Percentiles rank a stretch among this genome's conserved stretches.
phyloP scores from a whole-genome alignment of 2,888 invertebrate species.

The Nematopogon swammerdamellus region DNA sequence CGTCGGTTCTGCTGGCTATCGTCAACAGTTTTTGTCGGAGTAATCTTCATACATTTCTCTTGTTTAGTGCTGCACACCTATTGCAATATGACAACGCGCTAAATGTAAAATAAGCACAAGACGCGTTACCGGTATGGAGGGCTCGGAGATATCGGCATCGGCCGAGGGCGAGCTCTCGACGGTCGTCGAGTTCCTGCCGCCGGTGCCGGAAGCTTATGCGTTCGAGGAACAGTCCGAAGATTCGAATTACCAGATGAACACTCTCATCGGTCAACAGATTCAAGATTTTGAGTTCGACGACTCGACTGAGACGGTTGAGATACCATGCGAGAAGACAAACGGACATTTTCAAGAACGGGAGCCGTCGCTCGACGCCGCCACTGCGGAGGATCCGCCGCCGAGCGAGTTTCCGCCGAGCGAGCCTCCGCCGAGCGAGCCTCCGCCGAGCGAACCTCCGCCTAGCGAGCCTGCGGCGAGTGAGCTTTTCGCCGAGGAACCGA shows the following conservation, averaged over 20 bases:
- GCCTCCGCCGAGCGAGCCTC: not conserved
- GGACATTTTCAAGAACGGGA: not conserved
- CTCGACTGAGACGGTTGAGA: not conserved
- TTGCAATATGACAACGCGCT: too few relatives aligned
- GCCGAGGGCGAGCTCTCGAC: not conserved
- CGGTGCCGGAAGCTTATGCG: not conserved
- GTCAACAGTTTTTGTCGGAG: too few relatives aligned
- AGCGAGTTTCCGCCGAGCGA: too few relatives aligned
- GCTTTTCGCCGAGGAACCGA: not conserved
- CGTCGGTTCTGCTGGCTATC: too few relatives aligned
- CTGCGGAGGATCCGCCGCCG: not conserved
- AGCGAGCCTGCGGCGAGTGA: not conserved
- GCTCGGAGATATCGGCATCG: not conserved
- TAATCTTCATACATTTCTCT: too few relatives aligned
- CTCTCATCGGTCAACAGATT: too few relatives aligned
- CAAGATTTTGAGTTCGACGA: not conserved
- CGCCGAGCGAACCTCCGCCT: not conserved
- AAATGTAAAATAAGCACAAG: too few relatives aligned
- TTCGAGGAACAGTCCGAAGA: not conserved
- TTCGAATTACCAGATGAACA: not conserved
- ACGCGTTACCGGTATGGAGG: not conserved
- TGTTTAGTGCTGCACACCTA: too few relatives aligned
- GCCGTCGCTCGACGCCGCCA: not conserved
- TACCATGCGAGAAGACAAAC: not conserved
- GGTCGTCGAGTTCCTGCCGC: not conserved